A percentile compares a stretch with the other conserved stretches of the same genome.
Conservation (phyloP, 92 coral and sea anemone species). For the Actinostola sp. region DNA sequence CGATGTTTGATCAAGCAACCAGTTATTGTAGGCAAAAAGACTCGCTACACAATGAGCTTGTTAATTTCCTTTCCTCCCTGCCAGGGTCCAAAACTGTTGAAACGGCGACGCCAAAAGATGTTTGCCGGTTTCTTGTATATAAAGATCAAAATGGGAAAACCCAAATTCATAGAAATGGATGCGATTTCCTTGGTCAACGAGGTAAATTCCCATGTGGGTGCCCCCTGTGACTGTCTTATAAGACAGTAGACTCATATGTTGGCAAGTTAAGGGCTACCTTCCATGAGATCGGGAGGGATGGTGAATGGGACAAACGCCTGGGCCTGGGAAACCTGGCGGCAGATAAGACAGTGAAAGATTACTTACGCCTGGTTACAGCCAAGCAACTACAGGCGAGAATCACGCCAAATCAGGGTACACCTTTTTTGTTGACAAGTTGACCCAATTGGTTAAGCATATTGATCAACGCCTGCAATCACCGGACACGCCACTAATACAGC, state of each 20-base stretch:
- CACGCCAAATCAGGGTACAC: conserved; percentile 62
- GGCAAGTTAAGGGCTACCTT: conserved; percentile 50
- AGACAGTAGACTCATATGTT: conserved; percentile 45
- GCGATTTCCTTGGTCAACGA: conserved; percentile 23
- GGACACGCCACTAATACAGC: background rate
- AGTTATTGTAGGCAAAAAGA: conserved; percentile 43
- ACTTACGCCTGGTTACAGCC: conserved; percentile 43
- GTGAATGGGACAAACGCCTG: conserved; percentile 50
- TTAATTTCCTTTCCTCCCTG: conserved; percentile 11
- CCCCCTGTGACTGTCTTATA: conserved; percentile 33
- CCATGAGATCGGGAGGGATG: conserved; percentile 48
- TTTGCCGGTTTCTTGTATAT: conserved; percentile 52
- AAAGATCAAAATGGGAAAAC: conserved; percentile 58
- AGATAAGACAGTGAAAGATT: conserved; percentile 51
- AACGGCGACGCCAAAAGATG: conserved; percentile 25
- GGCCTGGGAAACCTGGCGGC: conserved; percentile 63
- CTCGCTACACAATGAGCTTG: conserved; percentile 35
- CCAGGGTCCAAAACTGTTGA: conserved; percentile 26
- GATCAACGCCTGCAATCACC: background rate
- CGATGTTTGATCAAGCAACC: conserved; percentile 21
- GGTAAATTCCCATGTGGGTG: conserved; percentile 21
- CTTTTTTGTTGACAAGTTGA: conserved; percentile 26
- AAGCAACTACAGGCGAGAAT: conserved; percentile 65
- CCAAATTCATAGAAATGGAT: conserved; percentile 46
- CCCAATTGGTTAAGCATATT: background rate